phyloP scores from a whole-genome alignment of 1,140 invertebrate genomes.

The Caenorhabditis brenneri region DNA sequence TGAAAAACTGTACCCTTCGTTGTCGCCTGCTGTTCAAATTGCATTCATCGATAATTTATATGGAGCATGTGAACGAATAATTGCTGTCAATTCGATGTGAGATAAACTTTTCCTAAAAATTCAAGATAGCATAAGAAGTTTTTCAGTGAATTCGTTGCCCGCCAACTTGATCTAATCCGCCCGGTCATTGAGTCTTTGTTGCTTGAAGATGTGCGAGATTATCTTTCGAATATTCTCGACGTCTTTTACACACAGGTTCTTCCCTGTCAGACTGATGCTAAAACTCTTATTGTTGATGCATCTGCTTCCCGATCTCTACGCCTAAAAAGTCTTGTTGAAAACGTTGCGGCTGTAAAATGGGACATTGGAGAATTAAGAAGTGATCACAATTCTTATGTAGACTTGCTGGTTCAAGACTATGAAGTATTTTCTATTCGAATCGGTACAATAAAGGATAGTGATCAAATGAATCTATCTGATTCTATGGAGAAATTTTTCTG shows the following conservation, averaged over 20 bases:
- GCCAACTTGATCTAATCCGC: constrained; percentile 83
- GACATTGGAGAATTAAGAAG: constrained; percentile 90
- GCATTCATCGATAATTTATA: constrained; percentile 79
- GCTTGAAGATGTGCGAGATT: constrained; percentile 61
- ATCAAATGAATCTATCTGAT: constrained; percentile 51
- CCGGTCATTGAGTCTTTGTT: constrained; percentile 78
- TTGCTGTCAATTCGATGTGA: constrained; percentile 86
- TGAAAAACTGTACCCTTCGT: constrained; percentile 72
- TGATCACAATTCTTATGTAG: constrained; percentile 86
- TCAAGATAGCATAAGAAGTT: background rate
- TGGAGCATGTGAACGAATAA: constrained; percentile 83
- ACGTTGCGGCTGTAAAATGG: constrained; percentile 90
- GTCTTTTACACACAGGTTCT: constrained; percentile 69
- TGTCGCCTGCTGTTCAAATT: constrained; percentile 80
- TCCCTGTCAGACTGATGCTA: constrained; percentile 76
- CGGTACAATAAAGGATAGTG: constrained; percentile 15
- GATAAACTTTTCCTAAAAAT: constrained; percentile 41
- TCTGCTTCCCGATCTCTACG: constrained; percentile 83
- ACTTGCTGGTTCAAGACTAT: constrained; percentile 74
- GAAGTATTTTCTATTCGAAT: constrained; percentile 55
- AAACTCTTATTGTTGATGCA: constrained; percentile 84
- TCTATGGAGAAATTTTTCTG: constrained; percentile 76
- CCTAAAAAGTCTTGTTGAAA: constrained; percentile 79
- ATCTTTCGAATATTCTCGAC: constrained; percentile 67
- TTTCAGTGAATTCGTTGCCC: constrained; percentile 80